Evolutionary conservation across 2,113 vertebrate species (phyloP), one percentile per base, ranked within the genome.

Genomic region (Lepus europaeus): DNA sequence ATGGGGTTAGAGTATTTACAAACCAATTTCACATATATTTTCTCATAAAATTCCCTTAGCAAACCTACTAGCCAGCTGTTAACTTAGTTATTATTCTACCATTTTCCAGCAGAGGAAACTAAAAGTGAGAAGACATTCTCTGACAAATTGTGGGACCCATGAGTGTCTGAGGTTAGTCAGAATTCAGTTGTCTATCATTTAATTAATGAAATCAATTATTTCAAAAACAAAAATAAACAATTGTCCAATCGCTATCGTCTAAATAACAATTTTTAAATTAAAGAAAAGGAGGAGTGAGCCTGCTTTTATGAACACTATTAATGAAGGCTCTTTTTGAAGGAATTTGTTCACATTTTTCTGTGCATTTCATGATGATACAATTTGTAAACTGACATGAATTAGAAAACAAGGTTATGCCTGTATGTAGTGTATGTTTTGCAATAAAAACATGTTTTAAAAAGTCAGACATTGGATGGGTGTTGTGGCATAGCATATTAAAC

Each of bases 141-240:
- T 72, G 25, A 6, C 12, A 70, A 2, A 69, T 51, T 66, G 1
- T 64, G 70, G 23, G 17, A 2, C n/a, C 89, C 20, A 20, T 13
- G 51, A 61, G 10, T 17, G 22, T 22, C 27, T 69, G 45, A 83
- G 0, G 3, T 87, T 61, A 64, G 17, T 53, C 8, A 90, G 9
- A 36, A 39, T 73, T 74, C 31, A 80, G 69, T 59, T 19, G 5
- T 19, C 63, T 74, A 36, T 64, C 45, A 61, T 76, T 72, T 80
- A 77, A 77, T 61, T 61, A 63, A 14, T 11, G n/a, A 96, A 87
- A 66, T 70, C 73, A 87, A 22, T 29, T 61, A 56, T 33, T 88
- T 85, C 31, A 68, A 68, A 45, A 4, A 45, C 45, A 45, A 39
- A 77, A 96, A 59, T 56, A 45, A 3, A 7, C 17, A 72, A 79